These are phyloP conservation scores for Seira musarum DNA, from an alignment of 2,888 invertebrate genomes.

Conservation along the genomic window DNA sequence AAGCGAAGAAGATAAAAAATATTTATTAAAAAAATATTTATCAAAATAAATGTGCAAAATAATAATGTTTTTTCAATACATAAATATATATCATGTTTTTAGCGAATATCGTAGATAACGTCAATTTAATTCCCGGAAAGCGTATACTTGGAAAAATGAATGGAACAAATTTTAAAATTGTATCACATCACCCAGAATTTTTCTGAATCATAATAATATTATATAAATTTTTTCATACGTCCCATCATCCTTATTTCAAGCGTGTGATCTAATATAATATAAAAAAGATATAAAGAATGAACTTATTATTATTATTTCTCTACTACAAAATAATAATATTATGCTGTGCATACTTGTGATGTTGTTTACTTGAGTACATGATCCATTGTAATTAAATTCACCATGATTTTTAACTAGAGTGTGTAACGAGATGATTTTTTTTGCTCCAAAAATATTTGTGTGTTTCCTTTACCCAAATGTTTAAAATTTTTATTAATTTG, in stretches of 20 bases:
- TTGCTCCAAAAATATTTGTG: too few species aligned
- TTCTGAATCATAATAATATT: neutral
- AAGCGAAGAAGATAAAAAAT: neutral
- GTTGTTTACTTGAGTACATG: constrained; percentile 15
- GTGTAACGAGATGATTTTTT: too few species aligned
- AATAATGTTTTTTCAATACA: too few species aligned
- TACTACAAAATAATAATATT: neutral
- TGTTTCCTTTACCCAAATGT: too few species aligned
- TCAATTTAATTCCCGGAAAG: constrained; percentile 1
- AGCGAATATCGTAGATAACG: too few species aligned
- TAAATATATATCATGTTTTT: too few species aligned
- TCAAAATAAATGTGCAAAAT: neutral
- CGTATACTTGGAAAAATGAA: neutral
- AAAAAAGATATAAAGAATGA: neutral
- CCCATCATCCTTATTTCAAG: neutral
- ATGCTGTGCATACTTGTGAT: neutral
- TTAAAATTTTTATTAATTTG: neutral
- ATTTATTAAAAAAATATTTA: constrained; percentile 7
- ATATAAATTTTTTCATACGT: neutral
- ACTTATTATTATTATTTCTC: neutral
- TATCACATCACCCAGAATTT: constrained; percentile 6
- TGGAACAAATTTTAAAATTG: constrained; percentile 1
- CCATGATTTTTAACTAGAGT: too few species aligned
- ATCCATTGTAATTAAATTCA: constrained; percentile 1
- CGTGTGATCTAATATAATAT: constrained; percentile 1